Conservation (phyloP, 2,888 invertebrate genomes). For the Phyto melanocephala region DNA sequence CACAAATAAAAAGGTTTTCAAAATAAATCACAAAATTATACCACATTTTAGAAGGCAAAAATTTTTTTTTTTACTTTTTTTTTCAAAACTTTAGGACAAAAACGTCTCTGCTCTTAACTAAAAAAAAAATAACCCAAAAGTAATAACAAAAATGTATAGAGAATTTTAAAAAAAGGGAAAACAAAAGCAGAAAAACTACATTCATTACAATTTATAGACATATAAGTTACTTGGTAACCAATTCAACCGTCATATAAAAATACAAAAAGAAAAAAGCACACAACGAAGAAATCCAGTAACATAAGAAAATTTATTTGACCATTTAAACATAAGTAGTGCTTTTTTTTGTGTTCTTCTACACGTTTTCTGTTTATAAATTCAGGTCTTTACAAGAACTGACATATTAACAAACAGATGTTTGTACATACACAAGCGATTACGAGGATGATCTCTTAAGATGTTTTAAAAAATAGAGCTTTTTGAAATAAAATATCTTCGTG, state of each 20-base stretch:
- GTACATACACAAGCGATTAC: background rate
- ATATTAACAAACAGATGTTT: conserved; percentile 1
- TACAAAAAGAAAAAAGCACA: background rate
- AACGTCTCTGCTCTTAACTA: conserved; percentile 24
- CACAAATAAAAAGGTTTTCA: too few relatives aligned
- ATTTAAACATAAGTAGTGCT: conserved; percentile 22
- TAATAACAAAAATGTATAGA: conserved; percentile 9
- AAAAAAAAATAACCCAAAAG: conserved; percentile 41
- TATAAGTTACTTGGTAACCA: conserved; percentile 52
- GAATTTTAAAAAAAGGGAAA: conserved; percentile 1
- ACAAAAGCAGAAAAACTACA: background rate
- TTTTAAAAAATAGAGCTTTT: background rate
- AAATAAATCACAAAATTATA: background rate
- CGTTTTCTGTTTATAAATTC: conserved; percentile 37
- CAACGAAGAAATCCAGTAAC: too few relatives aligned
- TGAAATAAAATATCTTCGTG: too few relatives aligned
- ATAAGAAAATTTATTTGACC: background rate
- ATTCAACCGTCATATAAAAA: conserved; percentile 21
- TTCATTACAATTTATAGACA: conserved; percentile 16
- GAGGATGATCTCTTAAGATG: background rate
- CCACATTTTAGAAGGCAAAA: background rate
- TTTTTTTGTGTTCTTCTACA: conserved; percentile 11
- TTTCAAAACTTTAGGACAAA: background rate
- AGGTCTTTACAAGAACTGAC: conserved; percentile 40
- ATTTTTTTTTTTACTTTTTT: background rate